Base-by-base conservation (phyloP, 1,140 invertebrate genomes). In the Drosophila yakuba region DNA sequence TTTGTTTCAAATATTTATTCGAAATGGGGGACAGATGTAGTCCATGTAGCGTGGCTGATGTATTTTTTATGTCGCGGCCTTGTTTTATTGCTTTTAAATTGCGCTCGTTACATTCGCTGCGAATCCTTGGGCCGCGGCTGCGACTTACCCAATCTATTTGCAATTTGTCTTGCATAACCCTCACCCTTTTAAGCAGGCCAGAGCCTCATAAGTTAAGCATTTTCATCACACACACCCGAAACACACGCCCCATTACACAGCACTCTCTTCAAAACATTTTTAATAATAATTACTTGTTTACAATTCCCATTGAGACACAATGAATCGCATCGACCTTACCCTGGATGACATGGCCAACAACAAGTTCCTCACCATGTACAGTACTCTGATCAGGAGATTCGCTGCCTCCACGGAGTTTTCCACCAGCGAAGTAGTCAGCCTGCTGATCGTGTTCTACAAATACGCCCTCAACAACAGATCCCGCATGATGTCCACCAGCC, bases 391-490 rank as follows among this genome's bases (percentile, higher is more conserved):
- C 14, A 84, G 80, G 47, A 63, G 52, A 14, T 72, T 71, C 59
- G 25, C 64, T 20, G 10, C 58, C 38, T 43, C 75, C 10, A 80
- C 78, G 1, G 71, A 79, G 1, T 91, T 92, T 15, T 73, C 52
- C 0, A 60, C 72, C 56, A 78, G 48, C 12, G 91, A 91, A 58
- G 79, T 91, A 20, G 57, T 80, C 20, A 75, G 80, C 38, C 58
- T 92, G 6, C 51, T 92, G 14, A 79, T 83, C n/a, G 75, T 92
- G n/a, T 92, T 91, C 58, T 86, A 92, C 47, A 92, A 92, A 47
- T 91, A 89, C 45, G 84, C 88, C 4, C 74, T 76, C 14, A 69
- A 76, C 23, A 92, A 92, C 48, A 84, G 79, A 1, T 58, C 74
- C 1, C 85, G 85, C 32, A 28, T 58, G 20, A 91, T 92, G 91